Base-by-base conservation (phyloP, 2,888 invertebrate species). In the Cinara cedri region DNA sequence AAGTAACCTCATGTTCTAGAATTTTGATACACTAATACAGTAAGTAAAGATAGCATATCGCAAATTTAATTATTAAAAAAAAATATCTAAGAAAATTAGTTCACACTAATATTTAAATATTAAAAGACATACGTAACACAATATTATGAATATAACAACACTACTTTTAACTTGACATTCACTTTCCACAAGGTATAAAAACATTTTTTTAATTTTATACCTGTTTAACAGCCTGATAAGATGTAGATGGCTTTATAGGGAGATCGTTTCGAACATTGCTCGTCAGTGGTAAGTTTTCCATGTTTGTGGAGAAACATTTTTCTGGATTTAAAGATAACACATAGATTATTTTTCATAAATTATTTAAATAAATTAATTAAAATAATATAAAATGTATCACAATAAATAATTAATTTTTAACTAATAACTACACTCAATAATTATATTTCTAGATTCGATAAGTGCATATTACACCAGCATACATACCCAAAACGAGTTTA, bases 201-300 rank as follows among this genome's bases (percentile, higher is more conserved):
- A 21, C 63, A 63, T 63, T 65, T 74, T 65, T 65, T 46, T n/a
- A 19, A 26, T 55, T 75, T 66, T 51, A 51, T 74, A 78, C 78
- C 78, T 68, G 78, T 78, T 66, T 78, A 34, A 78, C 55, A 51
- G 78, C 60, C 68, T 78, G 78, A 78, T 78, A 78, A n/a, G 78
- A 60, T 34, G 78, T 57, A 62, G 76, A 66, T 70, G 60, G 57
- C 68, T 78, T 78, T 60, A 70, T 42, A 49, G 78, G 51, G 19
- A 78, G 57, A 51, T 78, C 78, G 60, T 78, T 78, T 57, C 78
- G 68, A 70, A 57, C 11, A 78, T 70, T 78, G 34, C 78, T 78
- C 42, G 78, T 78, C 21, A 78, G 70, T 70, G 78, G 78, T 78
- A 78, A 78, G 21, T 70, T 78, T 78, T 78, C 78, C 78, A 78